Percentiles rank a stretch among this genome's conserved stretches.
Conservation (phyloP, 2,113 vertebrate species). For the Martes martes region DNA sequence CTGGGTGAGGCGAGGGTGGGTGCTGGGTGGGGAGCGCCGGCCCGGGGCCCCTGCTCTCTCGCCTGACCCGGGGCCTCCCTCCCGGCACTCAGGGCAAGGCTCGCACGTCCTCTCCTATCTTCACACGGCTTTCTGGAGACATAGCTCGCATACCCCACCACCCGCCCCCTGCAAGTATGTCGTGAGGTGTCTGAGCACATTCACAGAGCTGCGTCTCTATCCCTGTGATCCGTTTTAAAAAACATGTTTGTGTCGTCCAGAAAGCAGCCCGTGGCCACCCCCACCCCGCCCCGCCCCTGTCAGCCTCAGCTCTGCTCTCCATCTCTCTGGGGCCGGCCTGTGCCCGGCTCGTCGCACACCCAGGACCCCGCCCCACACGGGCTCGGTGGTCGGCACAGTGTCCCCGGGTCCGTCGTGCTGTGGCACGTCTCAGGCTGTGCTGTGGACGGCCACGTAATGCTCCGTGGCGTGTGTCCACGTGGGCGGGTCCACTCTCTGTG, state of each 20-base stretch:
- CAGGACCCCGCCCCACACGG: too few relatives aligned
- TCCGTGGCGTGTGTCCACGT: neutral
- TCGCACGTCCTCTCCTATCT: neutral
- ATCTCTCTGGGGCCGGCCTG: neutral
- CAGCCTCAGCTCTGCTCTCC: neutral
- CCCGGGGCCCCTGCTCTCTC: neutral
- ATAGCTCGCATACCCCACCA: rapidly evolving
- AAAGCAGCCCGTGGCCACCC: neutral
- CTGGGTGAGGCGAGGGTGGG: neutral
- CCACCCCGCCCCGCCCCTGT: neutral
- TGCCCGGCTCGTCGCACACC: neutral
- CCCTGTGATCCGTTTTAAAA: neutral
- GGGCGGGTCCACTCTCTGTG: neutral
- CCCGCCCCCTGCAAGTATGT: neutral
- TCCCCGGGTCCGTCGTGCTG: rapidly evolving
- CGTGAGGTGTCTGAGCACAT: rapidly evolving
- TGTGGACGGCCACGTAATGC: rapidly evolving
- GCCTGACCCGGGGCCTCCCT: neutral
- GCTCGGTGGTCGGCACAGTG: neutral
- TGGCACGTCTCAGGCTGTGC: rapidly evolving
- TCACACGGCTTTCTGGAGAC: neutral
- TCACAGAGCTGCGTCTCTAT: neutral
- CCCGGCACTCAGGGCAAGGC: neutral
- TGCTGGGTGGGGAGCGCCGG: neutral
- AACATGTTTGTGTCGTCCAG: neutral